phyloP scores from a whole-genome alignment of 2,113 vertebrate species.

The Falcunculus frontatus region DNA sequence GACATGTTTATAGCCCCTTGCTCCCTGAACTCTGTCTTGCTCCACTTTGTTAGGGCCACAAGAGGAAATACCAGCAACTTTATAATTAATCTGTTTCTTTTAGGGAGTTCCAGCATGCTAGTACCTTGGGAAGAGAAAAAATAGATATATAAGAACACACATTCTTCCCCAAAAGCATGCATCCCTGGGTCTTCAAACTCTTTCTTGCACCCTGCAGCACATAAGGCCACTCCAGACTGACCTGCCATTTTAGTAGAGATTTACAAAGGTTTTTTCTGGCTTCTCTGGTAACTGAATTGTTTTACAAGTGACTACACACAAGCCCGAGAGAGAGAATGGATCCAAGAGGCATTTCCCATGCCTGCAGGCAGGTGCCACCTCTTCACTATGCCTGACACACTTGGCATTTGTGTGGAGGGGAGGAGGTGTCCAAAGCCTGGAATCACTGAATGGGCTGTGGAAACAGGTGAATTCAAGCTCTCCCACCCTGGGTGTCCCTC shows the following conservation, averaged over 20 bases:
- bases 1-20: background rate
- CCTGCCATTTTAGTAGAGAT: background rate
- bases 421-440: background rate
- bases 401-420: background rate
- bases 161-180: background rate
- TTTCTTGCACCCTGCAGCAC: background rate
- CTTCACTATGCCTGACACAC: background rate
- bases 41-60: background rate
- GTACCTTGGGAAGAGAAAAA: background rate
- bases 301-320: background rate
- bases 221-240: background rate
- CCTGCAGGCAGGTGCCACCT: background rate
- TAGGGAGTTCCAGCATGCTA: background rate
- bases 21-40: background rate
- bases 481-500: background rate
- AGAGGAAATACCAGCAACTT: background rate
- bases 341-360: background rate
- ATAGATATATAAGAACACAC: background rate
- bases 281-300: background rate
- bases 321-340: rapidly evolving
- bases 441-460: background rate
- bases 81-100: background rate
- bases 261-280: background rate
- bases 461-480: background rate
- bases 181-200: background rate